These are phyloP conservation scores for Phrynocephalus vlangalii DNA, from an alignment of 2,797 vertebrate genomes.

Conservation along the genomic window DNA sequence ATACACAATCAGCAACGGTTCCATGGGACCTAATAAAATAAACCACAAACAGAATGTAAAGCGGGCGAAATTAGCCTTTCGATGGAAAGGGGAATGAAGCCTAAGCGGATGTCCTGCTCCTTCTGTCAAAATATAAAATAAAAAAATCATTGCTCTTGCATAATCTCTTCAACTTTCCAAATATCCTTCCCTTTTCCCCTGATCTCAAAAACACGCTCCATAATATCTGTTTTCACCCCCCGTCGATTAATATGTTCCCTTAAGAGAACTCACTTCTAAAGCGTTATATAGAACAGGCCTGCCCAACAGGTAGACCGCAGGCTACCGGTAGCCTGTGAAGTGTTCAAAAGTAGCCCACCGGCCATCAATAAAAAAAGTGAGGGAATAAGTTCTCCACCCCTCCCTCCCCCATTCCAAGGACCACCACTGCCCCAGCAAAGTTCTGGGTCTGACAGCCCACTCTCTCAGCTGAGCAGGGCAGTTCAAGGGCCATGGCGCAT, in stretches of 20 bases:
- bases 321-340: too few species aligned
- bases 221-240: conserved; percentile 58
- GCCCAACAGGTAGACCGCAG: too few species aligned
- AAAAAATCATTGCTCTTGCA: conserved; percentile 50
- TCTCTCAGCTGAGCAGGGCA: too few species aligned
- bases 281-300: conserved; percentile 55
- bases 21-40: conserved; percentile 46
- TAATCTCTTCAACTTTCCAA: conserved; percentile 64
- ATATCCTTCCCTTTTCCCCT: conserved; percentile 31
- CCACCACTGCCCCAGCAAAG: too few species aligned
- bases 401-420: too few species aligned
- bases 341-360: too few species aligned
- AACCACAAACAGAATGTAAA: conserved; percentile 53
- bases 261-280: conserved; percentile 66
- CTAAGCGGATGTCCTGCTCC: conserved; percentile 36
- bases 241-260: conserved; percentile 62
- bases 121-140: conserved; percentile 21
- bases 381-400: too few species aligned
- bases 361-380: too few species aligned
- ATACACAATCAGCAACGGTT: conserved; percentile 41
- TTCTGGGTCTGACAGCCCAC: too few species aligned
- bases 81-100: conserved; percentile 53
- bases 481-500: too few species aligned
- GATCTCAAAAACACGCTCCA: conserved; percentile 59
- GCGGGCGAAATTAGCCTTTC: conserved; percentile 55